Evolutionary conservation across 2,113 vertebrate species (phyloP).

Genomic region (Cavia aperea): DNA sequence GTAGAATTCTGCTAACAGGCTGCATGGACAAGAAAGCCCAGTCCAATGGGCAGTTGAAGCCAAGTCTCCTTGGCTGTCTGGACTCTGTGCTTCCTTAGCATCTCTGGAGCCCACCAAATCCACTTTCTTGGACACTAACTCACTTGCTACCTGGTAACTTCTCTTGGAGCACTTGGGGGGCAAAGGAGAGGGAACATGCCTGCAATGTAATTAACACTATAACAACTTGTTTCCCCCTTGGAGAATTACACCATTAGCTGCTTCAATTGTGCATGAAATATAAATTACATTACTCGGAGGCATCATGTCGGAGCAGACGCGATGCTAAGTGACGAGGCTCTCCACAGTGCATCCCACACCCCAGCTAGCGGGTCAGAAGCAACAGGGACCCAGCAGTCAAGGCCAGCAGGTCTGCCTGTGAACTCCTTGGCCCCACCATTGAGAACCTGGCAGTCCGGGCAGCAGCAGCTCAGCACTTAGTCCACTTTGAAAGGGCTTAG

Average conservation of each 20-base stretch:
- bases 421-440: slow-evolving; percentile 48
- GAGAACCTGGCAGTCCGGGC: not conserved
- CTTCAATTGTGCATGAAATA: slow-evolving; percentile 88
- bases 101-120: not conserved
- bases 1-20: not conserved
- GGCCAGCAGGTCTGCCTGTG: slow-evolving; percentile 66
- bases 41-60: not conserved
- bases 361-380: slow-evolving; percentile 73
- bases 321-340: slow-evolving; percentile 81
- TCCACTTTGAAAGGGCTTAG: not conserved
- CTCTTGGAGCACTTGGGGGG: slow-evolving; percentile 63
- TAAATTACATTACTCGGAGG: slow-evolving; percentile 85
- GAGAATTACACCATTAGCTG: slow-evolving; percentile 87
- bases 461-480: not conserved
- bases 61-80: not conserved
- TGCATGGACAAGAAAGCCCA: not conserved
- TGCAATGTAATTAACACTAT: slow-evolving; percentile 84
- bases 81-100: not conserved
- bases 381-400: slow-evolving; percentile 68
- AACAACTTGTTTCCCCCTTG: slow-evolving; percentile 85
- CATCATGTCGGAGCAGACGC: slow-evolving; percentile 79
- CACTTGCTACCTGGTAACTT: slow-evolving; percentile 55
- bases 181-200: slow-evolving; percentile 70
- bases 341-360: slow-evolving; percentile 75
- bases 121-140: slow-evolving; percentile 35